Conservation (phyloP, 1,140 invertebrate species). For the Pectinophora gossypiella region DNA sequence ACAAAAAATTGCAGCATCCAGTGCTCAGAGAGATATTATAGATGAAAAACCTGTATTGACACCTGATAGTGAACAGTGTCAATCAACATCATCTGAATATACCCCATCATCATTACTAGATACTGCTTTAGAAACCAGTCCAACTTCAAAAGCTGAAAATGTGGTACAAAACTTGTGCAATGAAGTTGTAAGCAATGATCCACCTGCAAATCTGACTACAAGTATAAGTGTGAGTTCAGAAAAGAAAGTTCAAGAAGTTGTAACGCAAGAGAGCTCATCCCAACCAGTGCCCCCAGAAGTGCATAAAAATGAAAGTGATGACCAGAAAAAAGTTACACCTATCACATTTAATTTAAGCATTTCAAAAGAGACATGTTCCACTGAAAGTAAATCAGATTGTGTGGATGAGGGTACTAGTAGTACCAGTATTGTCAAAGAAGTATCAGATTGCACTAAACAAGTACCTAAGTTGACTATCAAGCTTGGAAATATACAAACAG, state of each 20-base stretch:
- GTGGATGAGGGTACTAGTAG: not conserved
- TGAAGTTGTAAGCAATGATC: not conserved
- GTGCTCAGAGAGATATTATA: slow-evolving; percentile 25
- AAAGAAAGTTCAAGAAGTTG: not conserved
- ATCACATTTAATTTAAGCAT: slow-evolving; percentile 22
- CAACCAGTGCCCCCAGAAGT: not conserved
- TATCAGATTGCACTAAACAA: slow-evolving; percentile 39
- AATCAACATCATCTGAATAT: slow-evolving; percentile 48
- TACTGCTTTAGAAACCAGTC: not conserved
- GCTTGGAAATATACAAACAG: slow-evolving; percentile 47
- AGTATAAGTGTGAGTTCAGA: not conserved
- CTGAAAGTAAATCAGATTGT: not conserved
- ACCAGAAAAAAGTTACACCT: slow-evolving; percentile 25
- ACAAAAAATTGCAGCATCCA: slow-evolving; percentile 44
- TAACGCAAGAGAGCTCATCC: not conserved
- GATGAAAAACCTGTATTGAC: slow-evolving; percentile 17
- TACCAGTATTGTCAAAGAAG: slow-evolving; percentile 5
- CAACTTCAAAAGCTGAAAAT: not conserved
- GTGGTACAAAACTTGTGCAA: not conserved
- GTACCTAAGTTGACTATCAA: slow-evolving; percentile 68
- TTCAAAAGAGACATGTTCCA: not conserved
- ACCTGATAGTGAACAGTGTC: slow-evolving; percentile 46
- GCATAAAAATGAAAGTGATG: slow-evolving; percentile 4
- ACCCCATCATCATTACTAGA: not conserved
- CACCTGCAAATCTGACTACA: not conserved